Percentiles rank a stretch among this genome's conserved stretches.
phyloP scores from a whole-genome alignment of 1,140 invertebrate genomes.

The Drosophila pectinifera region DNA sequence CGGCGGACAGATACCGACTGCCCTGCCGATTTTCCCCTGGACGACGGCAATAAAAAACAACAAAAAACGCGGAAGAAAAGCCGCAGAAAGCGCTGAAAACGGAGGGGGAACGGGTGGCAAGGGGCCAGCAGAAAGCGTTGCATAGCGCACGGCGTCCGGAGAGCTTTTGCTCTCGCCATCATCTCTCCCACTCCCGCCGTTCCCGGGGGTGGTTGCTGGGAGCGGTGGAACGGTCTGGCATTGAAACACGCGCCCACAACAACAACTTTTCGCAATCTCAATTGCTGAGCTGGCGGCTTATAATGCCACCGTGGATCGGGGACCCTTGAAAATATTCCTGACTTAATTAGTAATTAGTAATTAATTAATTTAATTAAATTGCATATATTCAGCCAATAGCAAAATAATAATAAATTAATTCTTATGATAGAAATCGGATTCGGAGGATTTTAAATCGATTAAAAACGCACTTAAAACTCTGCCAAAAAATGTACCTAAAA shows the following conservation, averaged over 20 bases:
- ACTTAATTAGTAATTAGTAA: no score
- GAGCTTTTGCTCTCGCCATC: slow-evolving; percentile 34
- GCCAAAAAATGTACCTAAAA: no score
- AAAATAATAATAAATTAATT: no score
- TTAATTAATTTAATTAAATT: no score
- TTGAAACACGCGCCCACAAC: slow-evolving; percentile 42
- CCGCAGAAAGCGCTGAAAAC: slow-evolving; percentile 27
- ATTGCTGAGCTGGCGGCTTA: slow-evolving; percentile 48
- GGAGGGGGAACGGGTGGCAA: slow-evolving; percentile 36
- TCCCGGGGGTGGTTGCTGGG: slow-evolving; percentile 49
- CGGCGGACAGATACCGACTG: slow-evolving; percentile 69
- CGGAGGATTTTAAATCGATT: no score
- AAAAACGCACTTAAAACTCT: no score
- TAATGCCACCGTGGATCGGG: slow-evolving; percentile 14
- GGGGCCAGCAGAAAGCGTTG: slow-evolving; percentile 54
- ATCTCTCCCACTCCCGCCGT: slow-evolving; percentile 10
- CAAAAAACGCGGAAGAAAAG: slow-evolving; percentile 7
- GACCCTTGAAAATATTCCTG: background rate
- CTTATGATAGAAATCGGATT: no score
- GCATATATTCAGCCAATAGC: no score
- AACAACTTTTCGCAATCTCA: slow-evolving; percentile 47
- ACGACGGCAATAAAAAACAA: slow-evolving; percentile 5
- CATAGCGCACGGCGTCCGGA: slow-evolving; percentile 66
- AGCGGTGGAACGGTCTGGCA: slow-evolving; percentile 51
- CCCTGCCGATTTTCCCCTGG: slow-evolving; percentile 21